phyloP scores from a whole-genome alignment of 2,797 vertebrate species.

The Oreonectes daqikongensis region DNA sequence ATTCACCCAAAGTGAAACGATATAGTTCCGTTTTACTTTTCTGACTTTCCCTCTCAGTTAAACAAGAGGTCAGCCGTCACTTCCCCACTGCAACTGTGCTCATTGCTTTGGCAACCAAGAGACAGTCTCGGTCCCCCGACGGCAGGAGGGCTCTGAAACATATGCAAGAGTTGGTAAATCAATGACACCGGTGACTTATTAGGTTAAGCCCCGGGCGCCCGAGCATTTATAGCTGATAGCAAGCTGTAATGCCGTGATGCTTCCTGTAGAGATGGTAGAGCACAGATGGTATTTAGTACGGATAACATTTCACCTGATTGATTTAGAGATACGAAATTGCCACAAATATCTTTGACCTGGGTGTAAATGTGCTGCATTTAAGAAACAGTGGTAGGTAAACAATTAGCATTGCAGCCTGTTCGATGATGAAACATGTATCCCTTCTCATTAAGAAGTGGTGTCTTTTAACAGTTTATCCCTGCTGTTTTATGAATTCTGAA shows the following conservation, averaged over 20 bases:
- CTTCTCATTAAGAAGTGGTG: conserved; percentile 73
- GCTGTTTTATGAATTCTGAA: conserved; percentile 85
- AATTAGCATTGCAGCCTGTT: conserved; percentile 75
- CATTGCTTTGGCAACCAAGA: conserved; percentile 24
- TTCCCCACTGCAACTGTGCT: conserved; percentile 5
- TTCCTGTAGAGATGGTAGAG: conserved; percentile 62
- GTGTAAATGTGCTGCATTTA: conserved; percentile 75
- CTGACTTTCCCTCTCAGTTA: background rate
- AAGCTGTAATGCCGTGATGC: conserved; percentile 49
- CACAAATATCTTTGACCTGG: conserved; percentile 68
- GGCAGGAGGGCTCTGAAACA: conserved; percentile 27
- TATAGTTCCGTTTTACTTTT: background rate
- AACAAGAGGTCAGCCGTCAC: conserved; percentile 22
- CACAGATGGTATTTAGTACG: conserved; percentile 63
- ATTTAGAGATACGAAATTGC: conserved; percentile 69
- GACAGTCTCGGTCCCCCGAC: conserved; percentile 7
- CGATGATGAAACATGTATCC: conserved; percentile 73
- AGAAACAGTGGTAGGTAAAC: conserved; percentile 81
- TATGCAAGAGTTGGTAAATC: conserved; percentile 45
- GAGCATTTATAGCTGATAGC: conserved; percentile 54
- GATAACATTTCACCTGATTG: conserved; percentile 66
- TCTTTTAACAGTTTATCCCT: conserved; percentile 81
- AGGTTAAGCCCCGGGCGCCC: conserved; percentile 43
- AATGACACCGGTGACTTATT: conserved; percentile 42
- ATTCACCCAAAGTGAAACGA: background rate